phyloP scores from a whole-genome alignment of 1,140 invertebrate species.

The Trialeurodes vaporariorum region DNA sequence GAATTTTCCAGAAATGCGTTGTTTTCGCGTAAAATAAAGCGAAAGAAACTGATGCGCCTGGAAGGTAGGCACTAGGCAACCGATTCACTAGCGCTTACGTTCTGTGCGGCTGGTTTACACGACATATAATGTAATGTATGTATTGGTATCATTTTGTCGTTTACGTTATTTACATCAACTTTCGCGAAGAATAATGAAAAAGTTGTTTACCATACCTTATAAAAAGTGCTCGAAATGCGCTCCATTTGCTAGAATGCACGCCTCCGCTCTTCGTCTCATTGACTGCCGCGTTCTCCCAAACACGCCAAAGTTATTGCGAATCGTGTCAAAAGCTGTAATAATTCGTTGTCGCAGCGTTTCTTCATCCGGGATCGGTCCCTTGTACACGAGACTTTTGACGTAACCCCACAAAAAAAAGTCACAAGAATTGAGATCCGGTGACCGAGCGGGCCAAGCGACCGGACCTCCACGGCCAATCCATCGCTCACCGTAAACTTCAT shows the following conservation, averaged over 20 bases:
- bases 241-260: constrained; percentile 1
- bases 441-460: constrained; percentile 33
- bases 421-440: constrained; percentile 33
- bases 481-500: constrained; percentile 25
- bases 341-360: constrained; percentile 13
- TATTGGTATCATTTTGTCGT: too few species aligned
- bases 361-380: constrained; percentile 9
- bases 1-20: too few species aligned
- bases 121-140: too few species aligned
- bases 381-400: constrained; percentile 29
- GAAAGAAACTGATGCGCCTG: too few species aligned
- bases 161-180: too few species aligned
- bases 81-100: too few species aligned
- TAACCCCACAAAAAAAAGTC: constrained; percentile 35
- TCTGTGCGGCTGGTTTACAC: too few species aligned
- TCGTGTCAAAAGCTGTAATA: constrained; percentile 12
- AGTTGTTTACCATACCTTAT: too few species aligned
- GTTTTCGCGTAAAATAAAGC: too few species aligned
- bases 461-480: constrained; percentile 34
- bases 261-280: constrained; percentile 2
- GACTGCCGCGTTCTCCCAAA: constrained; percentile 5
- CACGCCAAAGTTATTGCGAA: constrained; percentile 9
- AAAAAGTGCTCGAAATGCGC: constrained; percentile 8
- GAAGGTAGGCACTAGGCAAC: too few species aligned
- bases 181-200: too few species aligned